A percentile compares a stretch with the other conserved stretches of the same genome.
These are phyloP conservation scores for Sphecodes monilicornis DNA, from an alignment of 2,888 invertebrate genomes.

Conservation along the genomic window DNA sequence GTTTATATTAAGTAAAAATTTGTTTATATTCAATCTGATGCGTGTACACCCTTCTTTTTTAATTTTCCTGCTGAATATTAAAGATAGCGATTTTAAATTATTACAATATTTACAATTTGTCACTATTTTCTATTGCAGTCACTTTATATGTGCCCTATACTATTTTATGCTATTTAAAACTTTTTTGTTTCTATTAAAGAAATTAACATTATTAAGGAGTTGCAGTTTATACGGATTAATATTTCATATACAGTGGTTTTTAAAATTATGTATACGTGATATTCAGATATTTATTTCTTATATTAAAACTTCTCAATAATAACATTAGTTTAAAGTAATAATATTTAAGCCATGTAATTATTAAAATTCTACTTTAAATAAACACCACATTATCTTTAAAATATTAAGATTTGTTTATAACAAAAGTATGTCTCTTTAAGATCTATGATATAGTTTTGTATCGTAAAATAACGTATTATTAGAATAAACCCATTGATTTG, in stretches of 20 bases:
- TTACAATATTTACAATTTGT: not conserved
- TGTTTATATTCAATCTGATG: not conserved
- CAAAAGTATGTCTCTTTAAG: not conserved
- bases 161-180: not conserved
- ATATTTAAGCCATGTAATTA: not conserved
- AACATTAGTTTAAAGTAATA: not conserved
- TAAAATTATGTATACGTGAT: not conserved
- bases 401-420: not conserved
- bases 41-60: not conserved
- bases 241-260: not conserved
- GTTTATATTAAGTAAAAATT: not conserved
- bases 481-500: not conserved
- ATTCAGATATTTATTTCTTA: not conserved
- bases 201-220: not conserved
- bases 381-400: not conserved
- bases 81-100: not conserved
- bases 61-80: not conserved
- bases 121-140: not conserved
- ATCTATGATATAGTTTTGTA: not conserved
- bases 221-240: not conserved
- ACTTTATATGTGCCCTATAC: not conserved
- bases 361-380: conserved; percentile 4
- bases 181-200: not conserved
- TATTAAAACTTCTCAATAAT: not conserved
- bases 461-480: not conserved